A percentile compares a stretch with the other conserved stretches of the same genome.
Evolutionary conservation across 2,113 vertebrate species (phyloP).

Genomic region (human): DNA sequence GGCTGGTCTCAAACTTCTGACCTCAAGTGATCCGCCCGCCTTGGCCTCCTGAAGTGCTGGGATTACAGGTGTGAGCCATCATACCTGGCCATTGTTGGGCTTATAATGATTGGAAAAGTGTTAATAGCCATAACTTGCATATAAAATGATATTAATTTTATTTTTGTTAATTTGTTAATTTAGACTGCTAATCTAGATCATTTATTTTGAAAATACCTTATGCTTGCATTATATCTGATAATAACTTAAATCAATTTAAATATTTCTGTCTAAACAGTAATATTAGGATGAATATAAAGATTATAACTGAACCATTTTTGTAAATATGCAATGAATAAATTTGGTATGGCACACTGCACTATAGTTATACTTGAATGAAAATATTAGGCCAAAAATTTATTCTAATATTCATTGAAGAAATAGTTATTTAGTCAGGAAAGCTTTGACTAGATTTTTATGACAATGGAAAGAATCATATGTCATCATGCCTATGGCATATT

Average conservation of each 20-base stretch:
- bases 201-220: slow-evolving; percentile 50
- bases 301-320: neutral
- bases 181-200: neutral
- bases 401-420: neutral
- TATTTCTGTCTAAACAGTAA: neutral
- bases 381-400: neutral
- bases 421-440: neutral
- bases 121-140: neutral
- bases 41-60: too few species aligned
- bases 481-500: neutral
- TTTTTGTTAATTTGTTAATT: neutral
- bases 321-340: slow-evolving; percentile 31
- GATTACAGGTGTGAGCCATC: too few species aligned
- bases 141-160: neutral
- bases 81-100: neutral
- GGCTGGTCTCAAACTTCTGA: too few species aligned
- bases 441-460: neutral
- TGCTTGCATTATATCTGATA: neutral
- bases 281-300: neutral
- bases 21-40: too few species aligned
- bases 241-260: slow-evolving; percentile 9
- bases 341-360: neutral
- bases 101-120: neutral
- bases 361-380: neutral
- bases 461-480: neutral